Base-by-base conservation (phyloP, 2,797 vertebrate genomes). In the Clarias platycephalus region DNA sequence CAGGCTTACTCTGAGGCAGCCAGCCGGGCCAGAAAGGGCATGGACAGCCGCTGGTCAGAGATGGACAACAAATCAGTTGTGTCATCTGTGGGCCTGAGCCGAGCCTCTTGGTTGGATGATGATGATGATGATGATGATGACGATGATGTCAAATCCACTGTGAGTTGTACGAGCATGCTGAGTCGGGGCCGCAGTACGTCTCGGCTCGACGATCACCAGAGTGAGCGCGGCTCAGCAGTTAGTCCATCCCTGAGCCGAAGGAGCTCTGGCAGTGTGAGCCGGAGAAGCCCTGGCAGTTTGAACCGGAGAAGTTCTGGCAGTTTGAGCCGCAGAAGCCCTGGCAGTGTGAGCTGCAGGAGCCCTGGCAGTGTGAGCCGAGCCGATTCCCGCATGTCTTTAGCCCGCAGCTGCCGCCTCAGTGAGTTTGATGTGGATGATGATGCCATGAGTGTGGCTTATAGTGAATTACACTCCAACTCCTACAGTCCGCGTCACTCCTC, bases 31-130 rank as follows among this genome's bases (percentile, higher is more conserved):
- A 91, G 94, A 86, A 95, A 93, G 77, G 95, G 96, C 4, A 82
- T 94, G 90, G 96, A 97, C 85, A 97, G 97, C 87, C 94, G 94
- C 18, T 96, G 96, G 96, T 93, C 92, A 0, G 96, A 96, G 22
- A 92, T 96, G 0, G 96, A 97, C 85, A 94, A 94, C 87, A 93
- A 96, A 67, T 97, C 97, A 0, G 31, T 92, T 0, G 85, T 96
- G 71, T 97, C 96, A 0, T 94, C 94, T 1, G 87, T 93, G 0
- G 91, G 94, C 64, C 91, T 90, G 0, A 96, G 95, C 87, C 92
- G 94, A 67, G 92, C 94, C 1, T 96, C 97, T 0, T 95, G 0
- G 95, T 95, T 72, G 28, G 81, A 86, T 34, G 81, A 83, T 34
- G 81, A 83, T 24, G 81, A 86, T 34, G 81, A 83, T 34, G 81